phyloP scores from a whole-genome alignment of 2,113 vertebrate species.

The Gallinago paraguaiae region DNA sequence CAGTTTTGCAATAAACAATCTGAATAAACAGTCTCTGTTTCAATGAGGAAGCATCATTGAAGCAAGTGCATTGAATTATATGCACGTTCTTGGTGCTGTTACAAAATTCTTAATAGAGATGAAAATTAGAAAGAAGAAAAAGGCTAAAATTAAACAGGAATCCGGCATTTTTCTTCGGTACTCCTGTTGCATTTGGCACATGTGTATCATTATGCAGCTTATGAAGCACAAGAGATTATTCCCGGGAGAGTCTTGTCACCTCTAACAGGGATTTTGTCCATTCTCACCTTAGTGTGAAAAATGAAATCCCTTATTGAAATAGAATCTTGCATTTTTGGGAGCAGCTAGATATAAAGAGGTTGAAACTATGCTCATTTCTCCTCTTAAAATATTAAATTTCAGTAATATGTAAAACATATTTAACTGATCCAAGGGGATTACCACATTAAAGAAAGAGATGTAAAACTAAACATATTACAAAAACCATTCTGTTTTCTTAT shows the following conservation, averaged over 20 bases:
- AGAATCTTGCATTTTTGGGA: not conserved
- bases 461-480: not conserved
- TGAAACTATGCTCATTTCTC: not conserved
- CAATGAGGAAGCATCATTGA: not conserved
- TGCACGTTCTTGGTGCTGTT: not conserved
- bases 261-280: not conserved
- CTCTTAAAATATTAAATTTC: conserved; percentile 14
- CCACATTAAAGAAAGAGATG: conserved; percentile 47
- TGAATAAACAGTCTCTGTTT: not conserved
- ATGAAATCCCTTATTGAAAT: not conserved
- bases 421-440: conserved; percentile 20
- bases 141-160: not conserved
- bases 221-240: not conserved
- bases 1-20: not conserved
- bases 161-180: not conserved
- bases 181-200: not conserved
- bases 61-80: not conserved
- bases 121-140: not conserved
- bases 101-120: not conserved
- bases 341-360: not conserved
- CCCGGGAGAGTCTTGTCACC: not conserved
- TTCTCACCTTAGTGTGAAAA: not conserved
- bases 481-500: conserved; percentile 2
- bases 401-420: not conserved
- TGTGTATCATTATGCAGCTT: not conserved